A percentile compares a stretch with the other conserved stretches of the same genome.
Evolutionary conservation across 2,113 vertebrate species (phyloP).

Genomic region (Lethenteron camtschaticum): DNA sequence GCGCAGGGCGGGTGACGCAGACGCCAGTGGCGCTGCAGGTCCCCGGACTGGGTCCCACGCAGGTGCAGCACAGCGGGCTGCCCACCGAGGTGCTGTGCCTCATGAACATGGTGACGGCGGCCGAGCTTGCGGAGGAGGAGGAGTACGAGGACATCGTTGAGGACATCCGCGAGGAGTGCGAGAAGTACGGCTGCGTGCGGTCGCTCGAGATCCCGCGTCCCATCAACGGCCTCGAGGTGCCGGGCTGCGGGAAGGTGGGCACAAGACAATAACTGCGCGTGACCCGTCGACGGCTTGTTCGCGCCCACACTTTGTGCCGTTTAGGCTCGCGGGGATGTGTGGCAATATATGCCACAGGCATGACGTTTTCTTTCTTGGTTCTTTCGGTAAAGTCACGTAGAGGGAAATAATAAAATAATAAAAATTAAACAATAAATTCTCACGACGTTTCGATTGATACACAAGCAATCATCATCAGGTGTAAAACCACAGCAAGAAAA

Average conservation of each 20-base stretch:
- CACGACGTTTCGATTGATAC: too few species aligned
- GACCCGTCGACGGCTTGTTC: background rate
- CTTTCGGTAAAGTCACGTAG: background rate
- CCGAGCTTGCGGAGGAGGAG: conserved; percentile 64
- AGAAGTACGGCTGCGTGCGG: conserved; percentile 69
- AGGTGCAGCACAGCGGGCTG: conserved; percentile 63
- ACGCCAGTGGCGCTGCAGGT: conserved; percentile 76
- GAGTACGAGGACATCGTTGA: conserved; percentile 78
- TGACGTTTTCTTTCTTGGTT: background rate
- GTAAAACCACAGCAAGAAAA: too few species aligned
- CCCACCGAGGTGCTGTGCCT: conserved; percentile 69
- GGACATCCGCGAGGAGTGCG: conserved; percentile 61
- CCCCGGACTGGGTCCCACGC: conserved; percentile 57
- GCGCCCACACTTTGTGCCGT: accelerated
- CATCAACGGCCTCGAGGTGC: conserved; percentile 64
- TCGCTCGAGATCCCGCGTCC: conserved; percentile 77
- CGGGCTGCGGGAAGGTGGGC: conserved; percentile 60
- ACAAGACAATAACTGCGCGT: accelerated
- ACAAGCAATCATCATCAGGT: too few species aligned
- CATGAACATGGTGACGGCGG: conserved; percentile 82
- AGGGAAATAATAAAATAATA: background rate
- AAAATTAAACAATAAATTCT: too few species aligned
- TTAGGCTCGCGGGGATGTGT: too few species aligned
- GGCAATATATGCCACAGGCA: too few species aligned
- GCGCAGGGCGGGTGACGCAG: conserved; percentile 64